Evolutionary conservation across 2,888 invertebrate genomes (phyloP).

Genomic region (Dryadula phaetusa): DNA sequence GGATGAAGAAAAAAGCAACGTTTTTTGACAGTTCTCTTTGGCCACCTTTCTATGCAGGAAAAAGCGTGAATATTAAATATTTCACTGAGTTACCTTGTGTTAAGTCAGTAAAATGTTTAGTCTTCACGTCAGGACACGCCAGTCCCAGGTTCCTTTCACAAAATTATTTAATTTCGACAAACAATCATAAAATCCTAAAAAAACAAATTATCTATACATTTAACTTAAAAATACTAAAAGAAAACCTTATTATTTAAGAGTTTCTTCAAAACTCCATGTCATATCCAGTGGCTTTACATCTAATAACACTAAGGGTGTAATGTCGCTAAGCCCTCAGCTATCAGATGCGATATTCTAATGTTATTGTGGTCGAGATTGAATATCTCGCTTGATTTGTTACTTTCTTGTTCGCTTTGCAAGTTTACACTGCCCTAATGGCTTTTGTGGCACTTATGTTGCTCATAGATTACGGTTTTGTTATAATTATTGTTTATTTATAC

Average conservation of each 20-base stretch:
- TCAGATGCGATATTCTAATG: slow-evolving; percentile 77
- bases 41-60: too few relatives aligned
- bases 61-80: too few relatives aligned
- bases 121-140: too few relatives aligned
- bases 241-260: not conserved
- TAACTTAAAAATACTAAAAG: not conserved
- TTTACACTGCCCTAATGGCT: slow-evolving; percentile 35
- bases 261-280: not conserved
- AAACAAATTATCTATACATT: too few relatives aligned
- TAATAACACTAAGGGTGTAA: slow-evolving; percentile 55
- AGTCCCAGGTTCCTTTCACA: too few relatives aligned
- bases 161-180: too few relatives aligned
- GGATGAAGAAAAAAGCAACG: too few relatives aligned
- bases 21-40: too few relatives aligned
- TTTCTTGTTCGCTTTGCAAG: slow-evolving; percentile 59
- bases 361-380: slow-evolving; percentile 78
- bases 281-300: slow-evolving; percentile 51
- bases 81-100: too few relatives aligned
- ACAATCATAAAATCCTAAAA: too few relatives aligned
- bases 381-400: slow-evolving; percentile 78
- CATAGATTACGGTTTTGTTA: not conserved
- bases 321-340: slow-evolving; percentile 71
- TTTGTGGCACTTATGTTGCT: not conserved
- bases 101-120: too few relatives aligned
- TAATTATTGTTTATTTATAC: not conserved